Evolutionary conservation across 92 coral and sea anemone species (phyloP).

Genomic region (Porites lobata): DNA sequence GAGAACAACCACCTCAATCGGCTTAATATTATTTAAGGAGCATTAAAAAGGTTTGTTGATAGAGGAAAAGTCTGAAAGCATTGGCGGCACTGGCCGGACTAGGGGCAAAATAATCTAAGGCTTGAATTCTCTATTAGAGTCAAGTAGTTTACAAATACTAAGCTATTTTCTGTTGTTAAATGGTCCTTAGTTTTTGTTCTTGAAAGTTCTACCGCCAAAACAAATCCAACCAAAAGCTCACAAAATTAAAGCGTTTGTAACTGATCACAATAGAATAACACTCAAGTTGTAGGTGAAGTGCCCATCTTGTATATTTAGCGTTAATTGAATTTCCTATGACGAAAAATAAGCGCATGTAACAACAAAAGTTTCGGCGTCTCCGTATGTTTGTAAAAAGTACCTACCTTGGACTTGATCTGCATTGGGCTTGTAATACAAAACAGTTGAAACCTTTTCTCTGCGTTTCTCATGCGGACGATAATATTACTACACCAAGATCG

Average conservation of each 20-base stretch:
- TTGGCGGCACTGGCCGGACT: neutral
- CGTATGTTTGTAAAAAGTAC: neutral
- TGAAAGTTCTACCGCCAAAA: neutral
- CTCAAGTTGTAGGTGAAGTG: neutral
- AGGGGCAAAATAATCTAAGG: neutral
- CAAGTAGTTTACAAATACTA: neutral
- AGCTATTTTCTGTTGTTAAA: neutral
- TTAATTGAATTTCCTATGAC: neutral
- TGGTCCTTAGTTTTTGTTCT: neutral
- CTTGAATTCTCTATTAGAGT: neutral
- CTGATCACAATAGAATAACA: neutral
- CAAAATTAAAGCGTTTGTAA: neutral
- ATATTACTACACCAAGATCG: neutral
- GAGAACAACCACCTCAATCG: slow-evolving; percentile 2
- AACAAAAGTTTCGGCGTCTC: neutral
- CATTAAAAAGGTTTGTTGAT: neutral
- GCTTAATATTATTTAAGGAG: neutral
- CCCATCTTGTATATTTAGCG: neutral
- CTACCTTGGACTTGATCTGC: neutral
- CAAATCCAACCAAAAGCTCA: neutral
- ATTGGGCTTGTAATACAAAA: neutral
- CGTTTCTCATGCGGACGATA: no score
- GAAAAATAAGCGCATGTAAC: neutral
- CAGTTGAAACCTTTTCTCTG: no score
- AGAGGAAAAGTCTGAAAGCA: neutral